Base-by-base conservation (phyloP, 1,140 invertebrate genomes). In the Drosophila asahinai region DNA sequence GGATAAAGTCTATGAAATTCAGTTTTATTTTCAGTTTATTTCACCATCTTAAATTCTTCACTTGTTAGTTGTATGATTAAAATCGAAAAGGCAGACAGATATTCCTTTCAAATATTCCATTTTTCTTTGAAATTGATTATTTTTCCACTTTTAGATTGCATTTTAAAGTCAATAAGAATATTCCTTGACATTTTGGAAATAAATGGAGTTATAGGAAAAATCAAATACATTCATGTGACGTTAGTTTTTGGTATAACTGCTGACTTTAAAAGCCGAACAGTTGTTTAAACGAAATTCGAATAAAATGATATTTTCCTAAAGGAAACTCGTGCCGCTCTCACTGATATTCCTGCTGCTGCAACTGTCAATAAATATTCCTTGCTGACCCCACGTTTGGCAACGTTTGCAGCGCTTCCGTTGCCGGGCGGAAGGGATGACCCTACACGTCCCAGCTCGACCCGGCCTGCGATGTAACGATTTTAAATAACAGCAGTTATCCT, bases 301-400 rank as follows among this genome's bases (percentile, higher is more conserved):
- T 7, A 52, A 49, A 22, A 25, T 12, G 12, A 8, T 6, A 14
- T 14, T 12, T 1, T 52, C 51, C 11, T 19, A 54, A 33, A 54
- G 51, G 17, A 38, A 12, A 30, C 9, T 15, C 27, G 27, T 2
- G 12, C 33, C 11, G 4, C 15, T 38, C 14, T 0, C 33, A 15
- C 40, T 25, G 38, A 27, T 36, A 48, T 48, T 54, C 19, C 45
- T 51, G 65, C 74, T 63, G 64, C 48, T 38, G 52, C 17, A 55
- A 55, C 65, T 64, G 58, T 83, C 76, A 80, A 83, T 87, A 87
- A 80, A 86, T 86, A 73, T 73, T 63, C 45, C 27, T 79, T 83
- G 63, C 62, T 59, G 36, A 55, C 33, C 36, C 30, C 36, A 60
- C 45, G 42, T 55, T 63, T 51, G 38, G 61, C 63, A 61, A 62